phyloP scores from a whole-genome alignment of 2,888 invertebrate species.

The Therioaphis trifolii region DNA sequence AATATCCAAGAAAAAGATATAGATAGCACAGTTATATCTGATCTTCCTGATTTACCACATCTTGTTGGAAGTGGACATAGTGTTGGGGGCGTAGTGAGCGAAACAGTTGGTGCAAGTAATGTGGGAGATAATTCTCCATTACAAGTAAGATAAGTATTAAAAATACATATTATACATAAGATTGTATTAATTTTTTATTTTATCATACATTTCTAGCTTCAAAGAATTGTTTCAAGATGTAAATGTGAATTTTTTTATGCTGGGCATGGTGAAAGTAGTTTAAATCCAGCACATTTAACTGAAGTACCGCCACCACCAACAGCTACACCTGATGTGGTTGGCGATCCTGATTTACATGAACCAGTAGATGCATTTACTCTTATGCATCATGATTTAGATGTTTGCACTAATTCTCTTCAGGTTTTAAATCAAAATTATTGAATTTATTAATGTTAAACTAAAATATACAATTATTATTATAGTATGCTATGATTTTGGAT shows the following conservation, averaged over 20 bases:
- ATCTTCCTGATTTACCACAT: slow-evolving; percentile 86
- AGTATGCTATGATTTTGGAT: slow-evolving; percentile 97
- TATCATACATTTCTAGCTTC: slow-evolving; percentile 75
- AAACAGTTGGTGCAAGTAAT: slow-evolving; percentile 80
- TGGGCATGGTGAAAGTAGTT: slow-evolving; percentile 86
- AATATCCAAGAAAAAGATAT: slow-evolving; percentile 85
- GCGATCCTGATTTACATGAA: slow-evolving; percentile 73
- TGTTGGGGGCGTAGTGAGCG: slow-evolving; percentile 95
- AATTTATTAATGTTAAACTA: slow-evolving; percentile 8
- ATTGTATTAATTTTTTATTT: too few species aligned
- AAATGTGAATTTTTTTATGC: slow-evolving; percentile 98
- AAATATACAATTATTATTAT: slow-evolving; percentile 66
- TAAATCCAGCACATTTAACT: slow-evolving; percentile 75
- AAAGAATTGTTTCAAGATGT: slow-evolving; percentile 85
- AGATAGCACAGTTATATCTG: slow-evolving; percentile 81
- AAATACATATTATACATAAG: too few species aligned
- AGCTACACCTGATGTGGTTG: slow-evolving; percentile 81
- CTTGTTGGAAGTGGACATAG: slow-evolving; percentile 94
- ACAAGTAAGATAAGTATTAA: slow-evolving; percentile 65
- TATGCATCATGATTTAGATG: slow-evolving; percentile 97
- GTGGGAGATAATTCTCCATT: slow-evolving; percentile 72
- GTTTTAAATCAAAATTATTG: slow-evolving; percentile 69
- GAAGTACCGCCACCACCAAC: slow-evolving; percentile 77
- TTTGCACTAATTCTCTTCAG: slow-evolving; percentile 94
- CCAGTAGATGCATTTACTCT: slow-evolving; percentile 97